A percentile compares a stretch with the other conserved stretches of the same genome.
These are phyloP conservation scores for Philereme transversata DNA, from an alignment of 2,888 invertebrate genomes.

Conservation along the genomic window DNA sequence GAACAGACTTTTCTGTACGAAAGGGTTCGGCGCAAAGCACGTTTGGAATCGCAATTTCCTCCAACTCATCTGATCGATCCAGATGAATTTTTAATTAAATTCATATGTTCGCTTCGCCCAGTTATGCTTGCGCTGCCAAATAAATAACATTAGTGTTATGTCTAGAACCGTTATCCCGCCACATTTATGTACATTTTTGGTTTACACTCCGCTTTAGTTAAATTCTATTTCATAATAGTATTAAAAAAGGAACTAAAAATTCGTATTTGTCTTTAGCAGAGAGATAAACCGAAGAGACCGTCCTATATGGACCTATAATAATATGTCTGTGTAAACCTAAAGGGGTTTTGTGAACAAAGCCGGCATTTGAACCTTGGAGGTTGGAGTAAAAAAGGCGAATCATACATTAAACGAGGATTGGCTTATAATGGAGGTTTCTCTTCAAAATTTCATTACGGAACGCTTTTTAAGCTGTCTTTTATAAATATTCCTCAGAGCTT, in stretches of 20 bases:
- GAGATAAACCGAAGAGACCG: too few relatives aligned
- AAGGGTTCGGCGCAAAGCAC: slow-evolving; percentile 20
- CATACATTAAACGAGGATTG: slow-evolving; percentile 26
- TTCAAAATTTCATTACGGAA: slow-evolving; percentile 35
- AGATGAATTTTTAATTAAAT: slow-evolving; percentile 38
- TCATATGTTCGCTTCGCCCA: slow-evolving; percentile 24
- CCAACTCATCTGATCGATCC: slow-evolving; percentile 21
- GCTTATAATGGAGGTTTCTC: slow-evolving; percentile 29
- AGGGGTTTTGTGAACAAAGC: slow-evolving; percentile 8
- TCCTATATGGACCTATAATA: too few relatives aligned
- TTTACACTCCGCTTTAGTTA: too few relatives aligned
- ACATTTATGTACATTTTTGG: too few relatives aligned
- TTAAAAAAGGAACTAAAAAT: too few relatives aligned
- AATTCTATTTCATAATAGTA: too few relatives aligned
- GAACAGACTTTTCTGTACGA: slow-evolving; percentile 16
- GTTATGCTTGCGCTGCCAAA: background rate
- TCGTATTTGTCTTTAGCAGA: too few relatives aligned
- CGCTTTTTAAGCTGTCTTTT: slow-evolving; percentile 32
- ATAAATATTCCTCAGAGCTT: slow-evolving; percentile 28
- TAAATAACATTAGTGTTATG: background rate
- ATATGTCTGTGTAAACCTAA: background rate
- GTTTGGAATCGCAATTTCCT: slow-evolving; percentile 22
- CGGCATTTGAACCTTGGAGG: slow-evolving; percentile 11
- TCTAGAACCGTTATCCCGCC: too few relatives aligned
- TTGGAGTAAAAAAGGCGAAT: slow-evolving; percentile 21